Base-by-base conservation (phyloP, 2,797 vertebrate genomes). In the Phalanger gymnotis region DNA sequence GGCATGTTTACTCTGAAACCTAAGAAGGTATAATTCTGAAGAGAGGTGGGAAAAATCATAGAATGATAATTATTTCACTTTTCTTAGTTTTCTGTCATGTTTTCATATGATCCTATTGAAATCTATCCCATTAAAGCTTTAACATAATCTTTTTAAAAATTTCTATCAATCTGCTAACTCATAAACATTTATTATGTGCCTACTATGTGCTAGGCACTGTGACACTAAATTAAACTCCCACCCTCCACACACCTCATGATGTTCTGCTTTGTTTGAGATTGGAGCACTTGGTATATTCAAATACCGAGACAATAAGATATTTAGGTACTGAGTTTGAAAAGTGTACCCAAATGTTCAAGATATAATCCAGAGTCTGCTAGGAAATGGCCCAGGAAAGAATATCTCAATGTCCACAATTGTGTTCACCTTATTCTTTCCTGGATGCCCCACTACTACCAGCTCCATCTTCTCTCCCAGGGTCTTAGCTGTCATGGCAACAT, bases 1-100 rank as follows among this genome's bases (percentile, higher is more conserved):
- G 97, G 93, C 47, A 97, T 95, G 52, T 66, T 58, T 92, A 47
- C 7, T 92, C 96, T 97, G 95, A 98, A 98, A 96, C 97, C 98
- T 96, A 96, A 92, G 90, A 98, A 98, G 40, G 4, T 95, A 94
- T 51, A 98, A 93, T 93, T 97, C 98, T 98, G 96, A 92, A 98
- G 90, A 91, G n/a, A 87, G 94, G 91, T 94, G 57, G 90, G 55
- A 87, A 92, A 97, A 97, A 56, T 30, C 51, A 87, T 6, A 95
- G 27, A 92, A 96, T 4, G 91, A 12, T 92, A 95, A 96, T 95
- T 96, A 97, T 55, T 95, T 94, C 11, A 31, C 34, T 92, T 5
- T 91, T 93, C 51, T 92, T 30, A 91, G 2, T 94, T 94, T 87
- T 51, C 40, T 16, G 92, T 91, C n/a, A 22, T 90, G 56, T 19